Evolutionary conservation across 2,797 vertebrate species (phyloP).

Genomic region (Poeciliopsis infans): DNA sequence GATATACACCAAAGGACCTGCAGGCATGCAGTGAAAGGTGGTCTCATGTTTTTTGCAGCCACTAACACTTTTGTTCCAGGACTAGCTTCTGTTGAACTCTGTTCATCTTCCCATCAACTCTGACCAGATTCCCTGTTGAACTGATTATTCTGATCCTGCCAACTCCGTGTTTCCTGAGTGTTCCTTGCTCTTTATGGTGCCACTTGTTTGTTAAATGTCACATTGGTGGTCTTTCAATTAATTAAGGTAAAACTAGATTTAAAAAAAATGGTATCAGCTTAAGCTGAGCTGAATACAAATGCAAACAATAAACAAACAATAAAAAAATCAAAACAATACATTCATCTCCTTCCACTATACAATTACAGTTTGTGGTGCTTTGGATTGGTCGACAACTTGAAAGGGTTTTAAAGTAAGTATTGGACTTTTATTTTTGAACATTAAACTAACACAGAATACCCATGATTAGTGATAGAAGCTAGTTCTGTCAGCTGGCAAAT

Average conservation of each 20-base stretch:
- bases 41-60: not conserved
- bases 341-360: not conserved
- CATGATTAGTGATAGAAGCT: conserved; percentile 25
- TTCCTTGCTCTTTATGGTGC: not conserved
- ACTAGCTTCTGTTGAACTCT: not conserved
- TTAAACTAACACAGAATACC: conserved; percentile 2
- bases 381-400: not conserved
- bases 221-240: not conserved
- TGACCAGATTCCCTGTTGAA: not conserved
- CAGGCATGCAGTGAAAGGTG: not conserved
- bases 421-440: conserved; percentile 31
- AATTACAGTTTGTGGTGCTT: not conserved
- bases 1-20: not conserved
- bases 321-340: not conserved
- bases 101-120: not conserved
- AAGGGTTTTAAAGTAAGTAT: conserved; percentile 2
- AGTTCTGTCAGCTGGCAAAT: conserved; percentile 41
- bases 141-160: not conserved
- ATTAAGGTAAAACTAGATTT: not conserved
- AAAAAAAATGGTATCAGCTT: not conserved
- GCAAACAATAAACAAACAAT: not conserved
- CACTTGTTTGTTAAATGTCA: not conserved
- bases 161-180: not conserved
- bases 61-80: not conserved
- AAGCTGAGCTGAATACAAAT: not conserved